Base-by-base conservation (phyloP, 2,113 vertebrate species). In the Chloropsis hardwickii region DNA sequence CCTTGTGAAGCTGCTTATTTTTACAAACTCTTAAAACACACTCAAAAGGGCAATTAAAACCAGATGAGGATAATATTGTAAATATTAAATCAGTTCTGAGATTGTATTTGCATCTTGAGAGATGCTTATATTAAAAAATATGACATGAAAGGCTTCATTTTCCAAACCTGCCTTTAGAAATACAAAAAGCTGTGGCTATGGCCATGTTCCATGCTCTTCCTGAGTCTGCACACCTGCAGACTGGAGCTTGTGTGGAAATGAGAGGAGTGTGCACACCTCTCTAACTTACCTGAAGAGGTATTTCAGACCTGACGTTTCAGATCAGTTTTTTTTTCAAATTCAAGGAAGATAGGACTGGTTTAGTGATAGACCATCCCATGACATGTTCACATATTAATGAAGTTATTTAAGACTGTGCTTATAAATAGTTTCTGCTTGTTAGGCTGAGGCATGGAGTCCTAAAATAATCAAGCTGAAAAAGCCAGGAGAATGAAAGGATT, bases 211-310 rank as follows among this genome's bases (percentile, higher is more conserved):
- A 22, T 40, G 45, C 16, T 69, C 50, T 31, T 42, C 29, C 25
- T 29, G 27, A 37, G 35, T 20, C 31, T 31, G 33, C 25, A 21
- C 3, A 21, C 2, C 9, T 39, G 18, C 51, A 71, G 29, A 20
- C 0, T 29, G 39, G 48, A 57, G 76, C 24, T 37, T 12, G 20
- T n/a, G 21, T 29, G 58, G 53, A 27, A 73, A 51, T 0, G 0
- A n/a, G 39, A 29, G 39, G 35, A 56, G 50, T 4, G 27, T 40
- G 57, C 3, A 1, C 27, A 9, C 50, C 37, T 54, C 2, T 35
- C 5, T 27, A 7, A 54, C 18, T 61, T 23, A 40, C 5, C 45
- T 70, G 44, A 37, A 25, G 5, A 64, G 29, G 7, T 23, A 61
- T 31, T 70, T 73, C 56, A 45, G 9, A 42, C 19, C 5, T 35